Evolutionary conservation across 2,797 vertebrate genomes (phyloP).

Genomic region (Sphenodon punctatus): DNA sequence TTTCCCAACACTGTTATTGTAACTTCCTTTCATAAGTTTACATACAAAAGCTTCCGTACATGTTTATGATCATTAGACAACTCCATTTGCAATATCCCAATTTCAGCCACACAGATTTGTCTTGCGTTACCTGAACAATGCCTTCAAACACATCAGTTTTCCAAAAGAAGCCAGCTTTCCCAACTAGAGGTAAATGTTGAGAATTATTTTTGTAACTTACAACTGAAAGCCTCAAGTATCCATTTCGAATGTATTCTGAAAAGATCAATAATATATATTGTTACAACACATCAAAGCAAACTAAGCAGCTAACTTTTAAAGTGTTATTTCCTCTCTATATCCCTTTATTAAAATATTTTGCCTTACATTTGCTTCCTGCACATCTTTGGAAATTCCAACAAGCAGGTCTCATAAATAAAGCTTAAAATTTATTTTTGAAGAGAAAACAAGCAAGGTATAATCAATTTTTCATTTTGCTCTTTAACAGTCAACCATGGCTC

Average conservation of each 20-base stretch:
- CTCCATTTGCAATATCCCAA: not conserved
- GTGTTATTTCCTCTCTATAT: not conserved
- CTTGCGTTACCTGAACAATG: conserved; percentile 77
- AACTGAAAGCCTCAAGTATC: conserved; percentile 78
- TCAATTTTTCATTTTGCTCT: no score
- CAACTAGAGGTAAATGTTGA: conserved; percentile 77
- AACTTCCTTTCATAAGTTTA: not conserved
- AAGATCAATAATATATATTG: conserved; percentile 15
- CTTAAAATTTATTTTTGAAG: no score
- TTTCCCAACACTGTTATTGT: not conserved
- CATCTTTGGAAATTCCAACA: no score
- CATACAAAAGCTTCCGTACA: no score
- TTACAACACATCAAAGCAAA: not conserved
- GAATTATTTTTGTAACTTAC: conserved; percentile 74
- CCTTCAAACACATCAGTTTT: conserved; percentile 80
- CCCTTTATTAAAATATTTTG: not conserved
- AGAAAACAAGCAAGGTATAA: no score
- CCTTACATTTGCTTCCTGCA: not conserved
- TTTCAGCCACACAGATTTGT: not conserved
- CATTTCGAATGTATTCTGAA: conserved; percentile 82
- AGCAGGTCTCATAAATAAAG: no score
- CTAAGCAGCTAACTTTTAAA: not conserved
- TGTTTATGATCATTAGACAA: not conserved
- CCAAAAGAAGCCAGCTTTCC: conserved; percentile 83
- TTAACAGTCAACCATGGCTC: no score